Evolutionary conservation across 2,888 invertebrate species (phyloP), one percentile per base, ranked within the genome.

Genomic region (Pollenia labialis): DNA sequence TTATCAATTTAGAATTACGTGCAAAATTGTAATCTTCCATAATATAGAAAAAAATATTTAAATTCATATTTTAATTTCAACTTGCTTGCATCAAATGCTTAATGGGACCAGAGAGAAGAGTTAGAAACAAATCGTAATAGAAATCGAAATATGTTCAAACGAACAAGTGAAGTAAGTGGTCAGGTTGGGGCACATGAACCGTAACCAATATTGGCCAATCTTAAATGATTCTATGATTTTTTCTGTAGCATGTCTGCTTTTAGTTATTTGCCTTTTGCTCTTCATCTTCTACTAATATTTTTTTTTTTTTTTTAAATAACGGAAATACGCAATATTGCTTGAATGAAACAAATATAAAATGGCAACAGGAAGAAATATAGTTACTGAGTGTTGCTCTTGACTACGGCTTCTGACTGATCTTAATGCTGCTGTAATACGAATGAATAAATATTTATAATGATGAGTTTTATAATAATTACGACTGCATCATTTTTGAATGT

Each of bases 151-250:
- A 46, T 32, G 48, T 62, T 14, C 42, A 16, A 14, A 18, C 8
- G 23, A n/a, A 32, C n/a, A 48, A 54, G 9, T 68, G 44, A 48
- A 66, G 23, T 32, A 60, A 52, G 68, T 82, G 82, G 76, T 76
- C 82, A 82, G 82, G 69, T 85, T 75, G 82, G 81, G 81, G 72
- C 90, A 90, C 91, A 90, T 91, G 92, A 92, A 92, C 92, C 92
- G 92, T 91, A 90, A 90, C 92, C 90, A 90, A 90, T 91, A 90
- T 92, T 92, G 89, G 91, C 92, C 92, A 92, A 92, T 90, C 90
- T 81, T 76, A 66, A 79, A 81, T 83, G 82, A 84, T 87, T 87
- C 87, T 84, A 50, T 62, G 42, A 71, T 77, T 68, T 82, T 50
- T 82, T 50, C 50, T 32, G 48, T 18, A 16, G 8, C 16, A 32